Base-by-base conservation (phyloP, 1,140 invertebrate species). In the Drosophila sproati region DNA sequence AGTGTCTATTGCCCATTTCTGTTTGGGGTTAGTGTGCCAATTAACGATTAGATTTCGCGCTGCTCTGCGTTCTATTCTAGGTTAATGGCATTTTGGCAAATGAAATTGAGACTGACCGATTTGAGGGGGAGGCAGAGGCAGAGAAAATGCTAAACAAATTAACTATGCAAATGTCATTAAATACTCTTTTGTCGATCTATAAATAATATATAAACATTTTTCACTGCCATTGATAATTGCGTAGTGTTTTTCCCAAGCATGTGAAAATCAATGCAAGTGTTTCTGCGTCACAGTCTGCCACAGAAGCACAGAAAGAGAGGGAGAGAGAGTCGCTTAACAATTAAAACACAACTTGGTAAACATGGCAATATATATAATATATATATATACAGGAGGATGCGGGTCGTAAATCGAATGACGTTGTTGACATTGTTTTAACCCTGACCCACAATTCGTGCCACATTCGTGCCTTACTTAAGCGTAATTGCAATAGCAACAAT, bases 21-120 rank as follows among this genome's bases (percentile, higher is more conserved):
- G 77, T 89, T 88, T 83, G 85, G 85, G 85, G 85, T 88, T 88
- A 88, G 85, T 88, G 85, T 89, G 85, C 85, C 85, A 88, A 81
- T 89, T 89, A 85, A 89, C 68, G 85, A 85, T 81, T 83, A 88
- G 85, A 89, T 85, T 78, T 37, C 48, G 68, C 55, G n/a, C 32
- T 7, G 28, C 41, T 56, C 12, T 48, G 10, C 35, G 43, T 64
- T 29, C 20, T 43, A 60, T 54, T 75, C 51, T 80, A 56, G 82
- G 82, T 78, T 88, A 80, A 73, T 87, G 82, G 73, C 73, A 78
- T 75, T 50, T 28, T 29, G 6, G n/a, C 20, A 29, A 6, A 39
- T 34, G 28, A 59, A n/a, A 34, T 59, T 45, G 5, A 59, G 28
- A 64, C 6, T 34, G 20, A 20, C 20, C 20, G 20, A 20, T 51